Percentiles rank a stretch among this genome's conserved stretches.
Evolutionary conservation across 1,140 invertebrate genomes (phyloP).

Genomic region (Aphis craccivora): DNA sequence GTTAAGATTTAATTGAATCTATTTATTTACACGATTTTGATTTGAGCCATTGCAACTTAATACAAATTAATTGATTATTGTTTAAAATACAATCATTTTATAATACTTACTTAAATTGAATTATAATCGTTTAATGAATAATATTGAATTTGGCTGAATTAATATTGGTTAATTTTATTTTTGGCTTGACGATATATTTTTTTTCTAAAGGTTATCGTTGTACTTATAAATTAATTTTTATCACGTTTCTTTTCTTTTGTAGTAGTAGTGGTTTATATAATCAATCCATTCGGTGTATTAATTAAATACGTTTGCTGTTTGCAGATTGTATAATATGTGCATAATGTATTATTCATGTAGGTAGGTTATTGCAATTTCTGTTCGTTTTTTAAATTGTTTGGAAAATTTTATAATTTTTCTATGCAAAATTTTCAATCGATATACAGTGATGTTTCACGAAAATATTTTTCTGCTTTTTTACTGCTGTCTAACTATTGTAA

Average conservation of each 20-base stretch:
- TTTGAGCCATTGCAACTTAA: not conserved
- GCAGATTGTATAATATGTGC: too few relatives aligned
- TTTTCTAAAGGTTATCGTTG: constrained; percentile 1
- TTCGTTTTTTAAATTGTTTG: not conserved
- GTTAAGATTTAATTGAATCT: not conserved
- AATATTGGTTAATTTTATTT: not conserved
- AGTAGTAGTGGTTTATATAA: not conserved
- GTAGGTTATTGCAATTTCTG: not conserved
- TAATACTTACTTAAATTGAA: not conserved
- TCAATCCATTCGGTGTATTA: too few relatives aligned
- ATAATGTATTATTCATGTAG: not conserved
- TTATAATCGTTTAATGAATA: not conserved
- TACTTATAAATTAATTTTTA: not conserved
- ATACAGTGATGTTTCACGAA: not conserved
- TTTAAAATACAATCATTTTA: not conserved
- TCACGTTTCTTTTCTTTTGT: constrained; percentile 6
- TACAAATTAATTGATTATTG: not conserved
- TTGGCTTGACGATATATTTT: not conserved
- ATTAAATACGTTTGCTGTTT: too few relatives aligned
- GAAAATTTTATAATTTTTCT: not conserved
- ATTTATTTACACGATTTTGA: not conserved
- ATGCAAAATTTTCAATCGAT: not conserved
- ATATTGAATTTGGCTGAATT: not conserved
- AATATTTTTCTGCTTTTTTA: not conserved
- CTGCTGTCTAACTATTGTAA: not conserved